phyloP scores from a whole-genome alignment of 2,888 invertebrate species.

The Hybos culiciformis region DNA sequence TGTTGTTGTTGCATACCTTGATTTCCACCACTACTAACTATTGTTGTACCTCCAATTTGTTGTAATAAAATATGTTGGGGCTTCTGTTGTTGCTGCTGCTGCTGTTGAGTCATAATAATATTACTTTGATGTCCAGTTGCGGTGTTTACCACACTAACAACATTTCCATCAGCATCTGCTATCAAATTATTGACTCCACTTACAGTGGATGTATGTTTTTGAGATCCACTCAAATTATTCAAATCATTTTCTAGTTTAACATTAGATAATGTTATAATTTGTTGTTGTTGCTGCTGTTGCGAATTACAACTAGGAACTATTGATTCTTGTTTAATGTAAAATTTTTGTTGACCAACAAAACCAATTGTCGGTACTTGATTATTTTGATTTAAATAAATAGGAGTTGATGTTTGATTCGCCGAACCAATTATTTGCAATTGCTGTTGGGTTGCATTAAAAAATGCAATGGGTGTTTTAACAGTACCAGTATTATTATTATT shows the following conservation, averaged over 20 bases:
- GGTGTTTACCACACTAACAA: constrained; percentile 27
- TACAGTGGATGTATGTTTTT: constrained; percentile 8
- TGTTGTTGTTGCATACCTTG: too few species aligned
- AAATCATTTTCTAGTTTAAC: constrained; percentile 27
- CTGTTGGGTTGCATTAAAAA: constrained; percentile 10
- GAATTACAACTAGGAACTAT: constrained; percentile 23
- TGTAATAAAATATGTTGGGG: constrained; percentile 29
- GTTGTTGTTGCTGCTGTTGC: constrained; percentile 18
- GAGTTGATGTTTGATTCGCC: background rate
- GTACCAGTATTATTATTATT: constrained; percentile 11
- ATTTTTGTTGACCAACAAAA: constrained; percentile 23
- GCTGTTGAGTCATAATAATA: constrained; percentile 24
- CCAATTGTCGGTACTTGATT: constrained; percentile 8
- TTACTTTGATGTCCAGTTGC: constrained; percentile 18
- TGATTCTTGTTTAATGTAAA: constrained; percentile 26
- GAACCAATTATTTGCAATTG: constrained; percentile 1
- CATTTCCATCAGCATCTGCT: constrained; percentile 22
- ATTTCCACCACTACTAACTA: too few species aligned
- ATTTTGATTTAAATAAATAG: background rate
- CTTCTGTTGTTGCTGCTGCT: constrained; percentile 21
- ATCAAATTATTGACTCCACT: constrained; percentile 8
- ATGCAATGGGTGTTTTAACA: background rate
- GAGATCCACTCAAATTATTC: constrained; percentile 2
- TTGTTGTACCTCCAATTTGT: constrained; percentile 27
- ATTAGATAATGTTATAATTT: constrained; percentile 29